These are phyloP conservation scores for Falco novaeseelandiae DNA, from an alignment of 2,797 vertebrate species.

Conservation along the genomic window DNA sequence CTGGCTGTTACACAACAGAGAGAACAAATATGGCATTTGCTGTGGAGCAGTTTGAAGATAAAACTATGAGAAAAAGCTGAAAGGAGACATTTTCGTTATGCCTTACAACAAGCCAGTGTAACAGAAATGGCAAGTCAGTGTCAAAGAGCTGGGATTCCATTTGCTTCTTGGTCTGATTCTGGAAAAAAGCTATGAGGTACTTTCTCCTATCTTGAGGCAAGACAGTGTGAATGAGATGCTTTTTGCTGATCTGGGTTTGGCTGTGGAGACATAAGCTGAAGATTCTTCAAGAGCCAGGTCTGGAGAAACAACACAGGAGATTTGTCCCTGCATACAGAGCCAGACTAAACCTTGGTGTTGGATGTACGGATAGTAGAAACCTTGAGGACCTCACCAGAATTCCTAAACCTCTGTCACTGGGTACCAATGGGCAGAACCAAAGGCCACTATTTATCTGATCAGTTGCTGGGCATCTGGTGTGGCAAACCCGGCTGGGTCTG, in stretches of 20 bases:
- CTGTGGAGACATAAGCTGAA: neutral
- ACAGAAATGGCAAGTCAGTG: neutral
- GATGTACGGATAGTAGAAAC: neutral
- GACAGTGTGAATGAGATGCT: neutral
- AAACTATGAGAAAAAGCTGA: neutral
- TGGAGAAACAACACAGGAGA: neutral
- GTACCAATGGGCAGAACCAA: neutral
- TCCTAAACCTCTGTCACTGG: neutral
- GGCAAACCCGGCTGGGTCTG: rapidly evolving
- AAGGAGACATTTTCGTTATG: neutral
- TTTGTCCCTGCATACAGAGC: neutral
- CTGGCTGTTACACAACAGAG: neutral
- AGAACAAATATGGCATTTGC: neutral
- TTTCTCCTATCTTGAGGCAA: neutral
- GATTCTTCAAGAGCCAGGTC: neutral
- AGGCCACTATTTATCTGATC: neutral
- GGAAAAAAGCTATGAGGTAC: neutral
- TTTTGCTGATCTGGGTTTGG: neutral
- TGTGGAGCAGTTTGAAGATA: neutral
- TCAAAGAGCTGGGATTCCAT: neutral
- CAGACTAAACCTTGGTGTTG: neutral
- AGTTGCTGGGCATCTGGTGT: neutral
- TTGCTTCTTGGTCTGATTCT: neutral
- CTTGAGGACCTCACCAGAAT: neutral
- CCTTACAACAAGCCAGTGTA: neutral